These are phyloP conservation scores for Podabrus alpinus DNA, from an alignment of 2,888 invertebrate species.

Conservation along the genomic window DNA sequence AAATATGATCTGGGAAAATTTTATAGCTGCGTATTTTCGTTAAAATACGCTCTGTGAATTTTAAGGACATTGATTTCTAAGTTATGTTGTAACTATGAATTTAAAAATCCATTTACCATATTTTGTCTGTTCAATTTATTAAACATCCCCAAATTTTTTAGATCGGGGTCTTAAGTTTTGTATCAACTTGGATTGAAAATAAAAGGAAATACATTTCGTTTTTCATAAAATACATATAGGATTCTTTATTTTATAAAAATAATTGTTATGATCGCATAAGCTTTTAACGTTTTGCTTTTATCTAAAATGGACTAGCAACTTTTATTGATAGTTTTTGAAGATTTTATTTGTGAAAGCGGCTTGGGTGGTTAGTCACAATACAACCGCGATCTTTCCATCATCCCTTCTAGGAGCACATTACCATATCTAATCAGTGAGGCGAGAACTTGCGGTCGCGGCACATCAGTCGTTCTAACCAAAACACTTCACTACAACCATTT, in stretches of 20 bases:
- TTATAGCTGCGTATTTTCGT: not conserved
- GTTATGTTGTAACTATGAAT: not conserved
- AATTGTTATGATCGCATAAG: not conserved
- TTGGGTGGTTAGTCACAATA: conserved; percentile 8
- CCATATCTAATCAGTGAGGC: conserved; percentile 26
- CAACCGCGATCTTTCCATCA: conserved; percentile 15
- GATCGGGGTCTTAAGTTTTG: not conserved
- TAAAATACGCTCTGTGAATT: not conserved
- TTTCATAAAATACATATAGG: not conserved
- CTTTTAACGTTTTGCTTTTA: not conserved
- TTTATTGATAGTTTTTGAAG: not conserved
- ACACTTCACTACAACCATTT: conserved; percentile 18
- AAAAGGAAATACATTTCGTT: not conserved
- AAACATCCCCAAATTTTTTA: not conserved
- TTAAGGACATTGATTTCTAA: not conserved
- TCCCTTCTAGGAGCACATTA: conserved; percentile 18
- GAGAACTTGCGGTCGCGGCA: conserved; percentile 24
- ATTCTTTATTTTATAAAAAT: not conserved
- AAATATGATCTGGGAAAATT: not conserved
- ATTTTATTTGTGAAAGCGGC: conserved; percentile 13
- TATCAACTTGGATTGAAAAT: not conserved
- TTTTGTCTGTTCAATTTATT: not conserved
- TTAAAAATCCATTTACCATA: not conserved
- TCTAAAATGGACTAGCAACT: not conserved
- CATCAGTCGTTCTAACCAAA: conserved; percentile 19